Percentiles rank a stretch among this genome's conserved stretches.
phyloP scores from a whole-genome alignment of 2,113 vertebrate genomes.

The Poeciliopsis turrubarensis region DNA sequence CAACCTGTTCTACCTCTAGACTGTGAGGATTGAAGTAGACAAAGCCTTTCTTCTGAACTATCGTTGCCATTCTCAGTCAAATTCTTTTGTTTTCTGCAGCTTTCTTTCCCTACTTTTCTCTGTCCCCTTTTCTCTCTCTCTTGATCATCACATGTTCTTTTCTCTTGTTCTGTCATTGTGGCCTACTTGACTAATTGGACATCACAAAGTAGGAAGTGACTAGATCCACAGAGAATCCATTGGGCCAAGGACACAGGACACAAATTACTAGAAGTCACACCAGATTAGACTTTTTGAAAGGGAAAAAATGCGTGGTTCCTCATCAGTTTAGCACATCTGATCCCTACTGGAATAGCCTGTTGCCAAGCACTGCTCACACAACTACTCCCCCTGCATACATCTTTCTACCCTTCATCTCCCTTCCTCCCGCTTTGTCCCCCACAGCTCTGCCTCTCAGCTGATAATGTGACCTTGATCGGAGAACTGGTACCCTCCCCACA shows the following conservation, averaged over 20 bases:
- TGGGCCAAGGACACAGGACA: conserved; percentile 39
- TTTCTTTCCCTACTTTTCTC: neutral
- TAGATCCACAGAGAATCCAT: conserved; percentile 24
- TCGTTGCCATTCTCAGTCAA: neutral
- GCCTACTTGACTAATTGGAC: conserved; percentile 68
- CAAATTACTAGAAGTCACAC: conserved; percentile 21
- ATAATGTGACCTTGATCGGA: conserved; percentile 79
- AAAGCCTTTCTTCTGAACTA: neutral
- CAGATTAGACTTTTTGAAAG: conserved; percentile 9
- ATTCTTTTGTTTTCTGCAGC: neutral
- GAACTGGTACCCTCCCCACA: conserved; percentile 49
- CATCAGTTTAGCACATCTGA: conserved; percentile 2
- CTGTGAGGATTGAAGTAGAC: neutral
- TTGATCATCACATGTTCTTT: conserved; percentile 30
- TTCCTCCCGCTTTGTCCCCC: conserved; percentile 6
- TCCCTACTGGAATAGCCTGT: conserved; percentile 16
- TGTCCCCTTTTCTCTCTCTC: conserved; percentile 1
- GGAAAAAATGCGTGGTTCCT: neutral
- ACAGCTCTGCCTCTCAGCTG: conserved; percentile 38
- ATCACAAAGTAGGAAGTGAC: conserved; percentile 33
- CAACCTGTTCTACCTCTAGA: neutral
- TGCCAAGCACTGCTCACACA: conserved; percentile 44
- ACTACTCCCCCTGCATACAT: conserved; percentile 21
- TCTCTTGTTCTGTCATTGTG: conserved; percentile 47
- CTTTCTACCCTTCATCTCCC: conserved; percentile 17